Base-by-base conservation (phyloP, 1,140 invertebrate genomes). In the Zaprionus inermis region DNA sequence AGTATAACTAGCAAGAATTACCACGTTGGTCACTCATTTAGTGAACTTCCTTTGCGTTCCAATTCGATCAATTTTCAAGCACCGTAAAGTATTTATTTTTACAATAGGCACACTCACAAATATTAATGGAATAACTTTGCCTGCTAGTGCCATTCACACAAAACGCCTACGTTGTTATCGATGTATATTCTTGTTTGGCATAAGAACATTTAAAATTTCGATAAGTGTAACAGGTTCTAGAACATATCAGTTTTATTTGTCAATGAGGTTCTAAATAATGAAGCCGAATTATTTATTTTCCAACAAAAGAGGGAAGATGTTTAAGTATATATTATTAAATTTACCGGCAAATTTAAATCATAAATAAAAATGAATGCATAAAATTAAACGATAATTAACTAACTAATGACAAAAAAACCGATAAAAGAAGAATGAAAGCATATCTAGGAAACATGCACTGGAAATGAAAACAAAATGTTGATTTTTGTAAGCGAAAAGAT, bases 1-100 rank as follows among this genome's bases (percentile, higher is more conserved):
- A 20, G 12, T 36, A 71, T n/a, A 70, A 63, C 22, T 58, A 51
- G 5, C 34, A 58, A 52, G 44, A 65, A 44, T 20, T 63, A 52
- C 20, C 52, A 57, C 52, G 46, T 22, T 66, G 72, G 61, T 72
- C 56, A 51, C 69, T 65, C 60, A 76, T 76, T 76, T 11, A 16
- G 38, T 46, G 12, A 20, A 32, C 22, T 22, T 46, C 36, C 20
- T 51, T 20, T 56, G n/a, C 11, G 7, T 14, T 16, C 16, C 16
- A 22, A 49, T 12, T 18, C 20, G 44, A 0, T n/a, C 34, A 14
- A 6, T 11, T 58, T 22, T 49, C 18, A 36, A 46, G n/a, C 28
- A 20, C 18, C 46, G 24, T 41, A 38, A 1, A 24, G 34, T 52
- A 18, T 28, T 12, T 69, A 18, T 20, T 12, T 69, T 61, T 32